These are phyloP conservation scores for Lacanobia wlatinum DNA, from an alignment of 2,888 invertebrate genomes.

Conservation along the genomic window DNA sequence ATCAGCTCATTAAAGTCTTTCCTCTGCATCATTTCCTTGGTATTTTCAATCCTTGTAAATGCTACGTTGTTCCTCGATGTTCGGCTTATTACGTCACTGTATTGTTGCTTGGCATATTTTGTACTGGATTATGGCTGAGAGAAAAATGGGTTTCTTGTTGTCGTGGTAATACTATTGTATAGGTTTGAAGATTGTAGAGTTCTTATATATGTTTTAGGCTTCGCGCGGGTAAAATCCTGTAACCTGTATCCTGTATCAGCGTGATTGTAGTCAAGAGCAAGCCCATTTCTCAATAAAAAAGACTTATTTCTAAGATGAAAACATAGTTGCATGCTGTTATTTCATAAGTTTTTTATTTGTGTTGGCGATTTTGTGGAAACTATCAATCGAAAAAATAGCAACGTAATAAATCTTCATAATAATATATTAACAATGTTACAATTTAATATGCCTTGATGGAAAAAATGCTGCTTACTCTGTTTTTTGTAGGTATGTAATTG, in stretches of 20 bases:
- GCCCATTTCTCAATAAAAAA: too few relatives aligned
- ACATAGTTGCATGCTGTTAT: too few relatives aligned
- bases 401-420: background rate
- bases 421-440: too few relatives aligned
- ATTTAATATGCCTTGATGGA: too few relatives aligned
- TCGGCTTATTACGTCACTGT: slow-evolving; percentile 69
- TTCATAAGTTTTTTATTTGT: too few relatives aligned
- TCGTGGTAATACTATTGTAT: background rate
- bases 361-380: too few relatives aligned
- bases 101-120: slow-evolving; percentile 51
- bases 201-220: background rate
- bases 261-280: too few relatives aligned
- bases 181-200: background rate
- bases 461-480: background rate
- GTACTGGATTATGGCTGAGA: slow-evolving; percentile 36
- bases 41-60: slow-evolving; percentile 72
- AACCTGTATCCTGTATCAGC: too few relatives aligned
- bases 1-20: slow-evolving; percentile 84
- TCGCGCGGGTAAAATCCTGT: background rate
- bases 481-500: too few relatives aligned
- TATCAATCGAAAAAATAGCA: background rate
- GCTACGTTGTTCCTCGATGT: slow-evolving; percentile 67
- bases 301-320: too few relatives aligned
- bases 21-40: slow-evolving; percentile 82
- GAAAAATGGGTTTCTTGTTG: slow-evolving; percentile 22